Conservation (phyloP, 2,888 invertebrate species). For the Epistrophe grossulariae region DNA sequence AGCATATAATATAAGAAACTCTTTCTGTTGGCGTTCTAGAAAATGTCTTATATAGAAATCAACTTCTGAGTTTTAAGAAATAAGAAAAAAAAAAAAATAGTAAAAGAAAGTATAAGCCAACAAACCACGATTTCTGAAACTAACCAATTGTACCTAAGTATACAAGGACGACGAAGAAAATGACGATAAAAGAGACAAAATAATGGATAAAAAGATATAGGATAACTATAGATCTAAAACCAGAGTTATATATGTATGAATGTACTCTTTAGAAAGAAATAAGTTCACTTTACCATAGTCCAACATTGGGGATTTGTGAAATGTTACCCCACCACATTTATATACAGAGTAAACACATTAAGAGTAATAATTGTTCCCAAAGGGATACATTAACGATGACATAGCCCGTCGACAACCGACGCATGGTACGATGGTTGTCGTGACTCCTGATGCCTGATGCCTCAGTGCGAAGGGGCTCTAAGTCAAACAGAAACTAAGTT, state of each 20-base stretch:
- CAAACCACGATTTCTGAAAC: constrained; percentile 38
- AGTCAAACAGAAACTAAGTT: constrained; percentile 5
- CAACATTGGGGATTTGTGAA: constrained; percentile 72
- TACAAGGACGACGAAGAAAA: constrained; percentile 23
- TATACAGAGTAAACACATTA: constrained; percentile 76
- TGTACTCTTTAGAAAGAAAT: constrained; percentile 11
- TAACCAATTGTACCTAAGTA: neutral
- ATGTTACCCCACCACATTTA: constrained; percentile 65
- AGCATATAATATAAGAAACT: neutral
- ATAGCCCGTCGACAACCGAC: constrained; percentile 47
- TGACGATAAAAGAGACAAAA: constrained; percentile 29
- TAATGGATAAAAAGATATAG: constrained; percentile 39
- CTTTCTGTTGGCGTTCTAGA: neutral
- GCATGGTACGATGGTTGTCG: constrained; percentile 22
- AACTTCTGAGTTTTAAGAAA: constrained; percentile 2
- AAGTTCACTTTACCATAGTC: constrained; percentile 45
- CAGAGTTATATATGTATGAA: constrained; percentile 8
- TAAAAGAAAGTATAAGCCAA: constrained; percentile 19
- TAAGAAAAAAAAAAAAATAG: constrained; percentile 5
- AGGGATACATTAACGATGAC: constrained; percentile 73
- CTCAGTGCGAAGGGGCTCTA: constrained; percentile 15
- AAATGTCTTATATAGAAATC: neutral
- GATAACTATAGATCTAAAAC: constrained; percentile 41
- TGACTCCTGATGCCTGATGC: neutral
- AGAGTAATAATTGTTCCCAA: constrained; percentile 76